Conservation (phyloP, 2,797 vertebrate genomes). For the Platalea minor region DNA sequence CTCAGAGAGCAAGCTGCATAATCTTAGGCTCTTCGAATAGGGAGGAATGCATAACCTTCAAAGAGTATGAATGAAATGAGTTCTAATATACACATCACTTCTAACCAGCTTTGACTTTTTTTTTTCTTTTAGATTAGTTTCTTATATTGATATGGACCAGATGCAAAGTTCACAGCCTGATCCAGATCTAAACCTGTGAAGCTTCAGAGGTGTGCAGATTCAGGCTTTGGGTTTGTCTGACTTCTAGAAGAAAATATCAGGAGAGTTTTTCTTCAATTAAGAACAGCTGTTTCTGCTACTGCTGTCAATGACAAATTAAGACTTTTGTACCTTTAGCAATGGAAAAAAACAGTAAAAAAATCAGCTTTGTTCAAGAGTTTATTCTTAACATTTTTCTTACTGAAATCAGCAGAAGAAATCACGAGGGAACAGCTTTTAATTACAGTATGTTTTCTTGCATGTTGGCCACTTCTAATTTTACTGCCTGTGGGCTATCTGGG, state of each 20-base stretch:
- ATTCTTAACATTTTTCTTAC: constrained; percentile 29
- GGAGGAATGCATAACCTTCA: background rate
- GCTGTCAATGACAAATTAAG: constrained; percentile 41
- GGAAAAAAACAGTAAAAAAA: background rate
- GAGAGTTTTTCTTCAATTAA: constrained; percentile 19
- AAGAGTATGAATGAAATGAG: background rate
- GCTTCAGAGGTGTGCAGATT: background rate
- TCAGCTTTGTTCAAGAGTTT: background rate
- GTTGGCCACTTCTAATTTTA: constrained; percentile 46
- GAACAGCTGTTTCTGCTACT: constrained; percentile 6
- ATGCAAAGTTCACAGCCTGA: background rate
- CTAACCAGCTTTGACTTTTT: background rate
- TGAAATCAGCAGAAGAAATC: background rate
- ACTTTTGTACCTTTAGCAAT: constrained; percentile 12
- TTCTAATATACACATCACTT: background rate
- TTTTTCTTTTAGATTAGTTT: background rate
- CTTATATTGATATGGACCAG: background rate
- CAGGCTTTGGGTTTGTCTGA: background rate
- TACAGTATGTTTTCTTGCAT: constrained; percentile 20
- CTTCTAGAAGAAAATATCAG: background rate
- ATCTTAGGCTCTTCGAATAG: background rate
- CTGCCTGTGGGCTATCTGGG: constrained; percentile 16
- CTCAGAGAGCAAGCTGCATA: background rate
- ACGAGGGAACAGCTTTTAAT: constrained; percentile 32
- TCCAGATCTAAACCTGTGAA: background rate